These are phyloP conservation scores for Pedetes capensis DNA, from an alignment of 2,113 vertebrate species.

Conservation along the genomic window DNA sequence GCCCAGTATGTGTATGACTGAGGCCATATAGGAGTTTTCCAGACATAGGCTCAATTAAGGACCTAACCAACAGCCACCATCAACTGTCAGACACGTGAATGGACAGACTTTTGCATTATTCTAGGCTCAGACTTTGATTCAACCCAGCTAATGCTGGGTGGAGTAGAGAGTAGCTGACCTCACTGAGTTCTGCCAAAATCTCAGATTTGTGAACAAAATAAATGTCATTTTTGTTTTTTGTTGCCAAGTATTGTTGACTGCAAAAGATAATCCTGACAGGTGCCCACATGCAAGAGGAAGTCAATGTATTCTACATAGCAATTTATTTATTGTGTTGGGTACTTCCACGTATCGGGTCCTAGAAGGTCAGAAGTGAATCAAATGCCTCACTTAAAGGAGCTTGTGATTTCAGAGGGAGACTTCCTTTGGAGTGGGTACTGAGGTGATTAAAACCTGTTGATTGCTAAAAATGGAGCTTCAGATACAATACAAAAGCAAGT, in stretches of 20 bases:
- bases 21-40: not conserved
- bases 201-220: not conserved
- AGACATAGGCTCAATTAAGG: not conserved
- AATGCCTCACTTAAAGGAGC: not conserved
- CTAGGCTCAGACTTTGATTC: not conserved
- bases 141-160: not conserved
- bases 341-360: not conserved
- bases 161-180: not conserved
- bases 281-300: not conserved
- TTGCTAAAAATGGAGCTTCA: not conserved
- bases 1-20: not conserved
- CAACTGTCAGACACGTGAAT: not conserved
- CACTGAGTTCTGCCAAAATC: not conserved
- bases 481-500: not conserved
- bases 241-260: not conserved
- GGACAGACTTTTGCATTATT: not conserved
- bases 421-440: not conserved
- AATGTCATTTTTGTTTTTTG: not conserved
- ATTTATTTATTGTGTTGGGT: not conserved
- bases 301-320: not conserved
- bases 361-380: not conserved
- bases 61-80: not conserved
- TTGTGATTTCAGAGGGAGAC: not conserved
- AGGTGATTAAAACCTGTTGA: not conserved
- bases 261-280: not conserved